These are phyloP conservation scores for Okapia johnstoni DNA, from an alignment of 2,113 vertebrate species.

Conservation along the genomic window DNA sequence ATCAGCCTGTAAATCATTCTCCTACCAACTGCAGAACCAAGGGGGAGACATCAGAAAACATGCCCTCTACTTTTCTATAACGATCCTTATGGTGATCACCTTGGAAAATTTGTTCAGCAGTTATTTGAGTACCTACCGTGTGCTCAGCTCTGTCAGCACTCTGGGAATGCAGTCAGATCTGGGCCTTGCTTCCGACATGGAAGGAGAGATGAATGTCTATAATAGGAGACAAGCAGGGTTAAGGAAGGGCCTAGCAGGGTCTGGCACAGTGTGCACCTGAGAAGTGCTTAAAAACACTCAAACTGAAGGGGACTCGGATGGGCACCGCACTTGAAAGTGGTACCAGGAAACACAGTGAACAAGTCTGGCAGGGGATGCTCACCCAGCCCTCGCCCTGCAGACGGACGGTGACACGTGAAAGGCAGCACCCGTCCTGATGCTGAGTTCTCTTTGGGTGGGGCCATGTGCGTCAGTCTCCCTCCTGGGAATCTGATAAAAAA, in stretches of 20 bases:
- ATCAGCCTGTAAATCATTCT: not conserved
- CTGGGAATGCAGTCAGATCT: not conserved
- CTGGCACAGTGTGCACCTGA: not conserved
- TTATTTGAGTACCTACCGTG: not conserved
- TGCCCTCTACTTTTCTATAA: not conserved
- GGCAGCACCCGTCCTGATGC: not conserved
- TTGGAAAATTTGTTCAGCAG: not conserved
- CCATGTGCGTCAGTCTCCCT: not conserved
- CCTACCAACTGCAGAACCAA: not conserved
- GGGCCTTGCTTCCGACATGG: not conserved
- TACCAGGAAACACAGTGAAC: not conserved
- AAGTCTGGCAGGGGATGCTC: not conserved
- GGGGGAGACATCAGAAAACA: not conserved
- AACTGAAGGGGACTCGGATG: too few relatives aligned
- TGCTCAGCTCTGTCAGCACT: not conserved
- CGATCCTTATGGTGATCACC: not conserved
- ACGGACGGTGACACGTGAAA: accelerated
- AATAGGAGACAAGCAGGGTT: not conserved
- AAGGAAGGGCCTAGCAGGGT: too few relatives aligned
- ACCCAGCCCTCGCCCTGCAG: too few relatives aligned
- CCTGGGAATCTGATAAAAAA: not conserved
- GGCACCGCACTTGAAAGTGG: not conserved
- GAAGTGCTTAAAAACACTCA: not conserved
- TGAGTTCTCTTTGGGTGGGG: not conserved
- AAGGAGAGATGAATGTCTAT: not conserved